Evolutionary conservation across 2,888 invertebrate genomes (phyloP).

Genomic region (Cecidostiba fungosa): DNA sequence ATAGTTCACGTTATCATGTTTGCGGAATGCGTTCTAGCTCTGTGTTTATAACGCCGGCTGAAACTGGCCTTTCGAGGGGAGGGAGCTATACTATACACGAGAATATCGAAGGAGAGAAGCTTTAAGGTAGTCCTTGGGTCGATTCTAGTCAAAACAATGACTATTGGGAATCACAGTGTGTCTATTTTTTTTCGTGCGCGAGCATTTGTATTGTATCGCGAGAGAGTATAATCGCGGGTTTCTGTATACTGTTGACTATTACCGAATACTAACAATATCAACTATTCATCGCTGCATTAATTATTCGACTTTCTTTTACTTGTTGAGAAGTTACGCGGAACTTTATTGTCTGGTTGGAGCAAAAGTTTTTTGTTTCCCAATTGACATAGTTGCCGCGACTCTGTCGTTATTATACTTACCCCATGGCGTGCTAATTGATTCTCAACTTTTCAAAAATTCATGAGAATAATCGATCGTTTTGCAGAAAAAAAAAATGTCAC

Average conservation of each 20-base stretch:
- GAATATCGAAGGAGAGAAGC: slow-evolving; percentile 1
- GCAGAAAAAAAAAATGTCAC: too few species aligned
- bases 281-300: not conserved
- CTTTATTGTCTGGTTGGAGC: too few species aligned
- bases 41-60: slow-evolving; percentile 10
- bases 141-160: not conserved
- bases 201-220: not conserved
- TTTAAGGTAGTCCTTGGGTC: slow-evolving; percentile 27
- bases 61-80: slow-evolving; percentile 18
- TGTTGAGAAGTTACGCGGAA: not conserved
- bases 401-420: too few species aligned
- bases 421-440: too few species aligned
- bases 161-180: not conserved
- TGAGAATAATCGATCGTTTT: too few species aligned
- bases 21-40: not conserved
- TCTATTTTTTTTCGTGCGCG: not conserved
- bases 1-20: slow-evolving; percentile 17
- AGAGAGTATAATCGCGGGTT: not conserved
- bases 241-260: not conserved
- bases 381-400: too few species aligned
- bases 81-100: not conserved
- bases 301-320: not conserved
- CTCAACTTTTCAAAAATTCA: too few species aligned
- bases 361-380: too few species aligned
- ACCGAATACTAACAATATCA: not conserved